Percentiles rank a stretch among this genome's conserved stretches.
Conservation (phyloP, 2,113 vertebrate genomes). For the Pantherophis guttatus region DNA sequence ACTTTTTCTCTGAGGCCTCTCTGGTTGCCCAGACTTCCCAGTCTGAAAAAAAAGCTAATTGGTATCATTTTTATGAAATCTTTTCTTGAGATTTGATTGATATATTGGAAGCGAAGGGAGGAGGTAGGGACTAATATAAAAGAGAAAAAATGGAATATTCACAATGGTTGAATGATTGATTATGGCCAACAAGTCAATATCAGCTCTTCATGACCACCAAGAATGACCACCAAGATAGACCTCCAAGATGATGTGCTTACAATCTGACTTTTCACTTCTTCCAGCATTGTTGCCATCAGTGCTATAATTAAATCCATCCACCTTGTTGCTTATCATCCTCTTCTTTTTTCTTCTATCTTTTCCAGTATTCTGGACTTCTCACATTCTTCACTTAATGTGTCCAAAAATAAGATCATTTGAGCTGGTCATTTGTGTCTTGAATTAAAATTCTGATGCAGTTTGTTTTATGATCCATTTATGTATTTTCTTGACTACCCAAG, state of each 20-base stretch:
- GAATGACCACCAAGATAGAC: neutral
- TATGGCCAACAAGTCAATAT: neutral
- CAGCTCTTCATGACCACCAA: neutral
- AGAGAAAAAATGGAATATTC: neutral
- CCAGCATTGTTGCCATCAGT: neutral
- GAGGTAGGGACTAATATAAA: neutral
- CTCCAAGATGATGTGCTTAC: neutral
- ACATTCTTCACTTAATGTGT: neutral
- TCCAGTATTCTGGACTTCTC: neutral
- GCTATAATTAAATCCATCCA: neutral
- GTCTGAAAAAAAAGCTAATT: neutral
- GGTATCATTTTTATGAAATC: neutral
- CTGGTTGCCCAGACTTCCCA: neutral
- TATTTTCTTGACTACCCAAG: neutral
- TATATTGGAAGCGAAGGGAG: neutral
- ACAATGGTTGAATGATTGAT: neutral
- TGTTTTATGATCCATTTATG: neutral
- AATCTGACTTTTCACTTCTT: neutral
- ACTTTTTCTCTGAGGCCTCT: neutral
- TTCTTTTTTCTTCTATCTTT: neutral
- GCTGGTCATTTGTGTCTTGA: neutral
- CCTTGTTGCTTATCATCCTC: neutral
- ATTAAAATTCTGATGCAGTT: neutral
- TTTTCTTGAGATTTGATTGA: neutral
- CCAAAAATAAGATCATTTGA: neutral